Percentiles rank a stretch among this genome's conserved stretches.
Evolutionary conservation across 1,140 invertebrate genomes (phyloP).

Genomic region (Ooceraea biroi): DNA sequence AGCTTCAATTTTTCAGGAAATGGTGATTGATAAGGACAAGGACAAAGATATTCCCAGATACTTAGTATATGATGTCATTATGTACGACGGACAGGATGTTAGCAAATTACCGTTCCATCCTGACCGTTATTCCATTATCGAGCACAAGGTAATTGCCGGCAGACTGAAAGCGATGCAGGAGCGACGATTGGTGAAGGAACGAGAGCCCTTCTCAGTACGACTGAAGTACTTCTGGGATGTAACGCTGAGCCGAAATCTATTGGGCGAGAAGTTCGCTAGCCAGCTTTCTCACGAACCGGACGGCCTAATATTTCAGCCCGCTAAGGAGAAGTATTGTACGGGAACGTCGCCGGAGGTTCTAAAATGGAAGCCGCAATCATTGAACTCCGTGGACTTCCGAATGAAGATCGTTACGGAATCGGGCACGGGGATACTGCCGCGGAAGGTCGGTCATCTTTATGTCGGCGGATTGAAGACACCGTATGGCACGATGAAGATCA

Average conservation of each 20-base stretch:
- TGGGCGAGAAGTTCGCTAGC: conserved; percentile 95
- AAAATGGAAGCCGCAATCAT: conserved; percentile 98
- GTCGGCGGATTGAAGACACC: conserved; percentile 91
- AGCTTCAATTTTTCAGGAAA: conserved; percentile 89
- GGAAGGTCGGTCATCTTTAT: conserved; percentile 92
- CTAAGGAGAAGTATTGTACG: conserved; percentile 93
- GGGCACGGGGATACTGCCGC: conserved; percentile 91
- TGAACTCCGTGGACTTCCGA: conserved; percentile 98
- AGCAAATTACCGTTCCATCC: conserved; percentile 92
- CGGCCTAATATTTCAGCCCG: conserved; percentile 99
- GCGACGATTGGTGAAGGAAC: conserved; percentile 91
- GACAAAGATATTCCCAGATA: conserved; percentile 93
- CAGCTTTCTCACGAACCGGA: conserved; percentile 97
- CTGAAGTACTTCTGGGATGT: conserved; percentile 96
- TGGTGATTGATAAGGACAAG: conserved; percentile 94
- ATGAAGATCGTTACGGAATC: conserved; percentile 92
- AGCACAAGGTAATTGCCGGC: conserved; percentile 88
- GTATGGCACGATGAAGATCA: conserved; percentile 92
- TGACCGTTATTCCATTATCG: conserved; percentile 92
- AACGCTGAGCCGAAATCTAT: conserved; percentile 88
- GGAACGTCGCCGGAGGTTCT: conserved; percentile 94
- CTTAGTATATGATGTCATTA: conserved; percentile 98
- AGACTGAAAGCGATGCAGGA: conserved; percentile 91
- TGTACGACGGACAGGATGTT: conserved; percentile 93
- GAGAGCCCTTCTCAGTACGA: conserved; percentile 95